phyloP scores from a whole-genome alignment of 2,797 vertebrate species.

The Labroides dimidiatus region DNA sequence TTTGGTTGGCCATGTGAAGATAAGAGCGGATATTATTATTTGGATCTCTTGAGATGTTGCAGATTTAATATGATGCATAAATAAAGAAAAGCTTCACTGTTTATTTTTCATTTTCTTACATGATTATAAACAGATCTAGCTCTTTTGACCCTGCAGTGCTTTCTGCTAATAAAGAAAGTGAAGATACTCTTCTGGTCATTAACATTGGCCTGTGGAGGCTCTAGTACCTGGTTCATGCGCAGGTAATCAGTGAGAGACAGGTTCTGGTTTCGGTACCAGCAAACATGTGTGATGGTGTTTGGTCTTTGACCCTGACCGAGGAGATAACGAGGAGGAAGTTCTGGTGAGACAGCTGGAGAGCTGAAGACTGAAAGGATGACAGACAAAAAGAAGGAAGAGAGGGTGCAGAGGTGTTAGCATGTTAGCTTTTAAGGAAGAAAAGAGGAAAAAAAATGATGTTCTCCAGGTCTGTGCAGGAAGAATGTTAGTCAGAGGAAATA shows the following conservation, averaged over 20 bases:
- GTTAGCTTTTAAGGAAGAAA: slow-evolving; percentile 50
- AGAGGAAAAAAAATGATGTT: slow-evolving; percentile 30
- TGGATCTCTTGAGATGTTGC: not conserved
- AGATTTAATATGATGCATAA: not conserved
- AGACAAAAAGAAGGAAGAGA: slow-evolving; percentile 34
- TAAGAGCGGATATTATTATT: slow-evolving; percentile 3
- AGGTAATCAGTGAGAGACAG: slow-evolving; percentile 94
- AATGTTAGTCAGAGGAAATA: slow-evolving; percentile 39
- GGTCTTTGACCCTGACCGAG: slow-evolving; percentile 91
- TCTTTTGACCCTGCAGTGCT: not conserved
- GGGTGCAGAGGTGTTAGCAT: slow-evolving; percentile 54
- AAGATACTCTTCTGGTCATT: not conserved
- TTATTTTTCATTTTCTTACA: slow-evolving; percentile 6
- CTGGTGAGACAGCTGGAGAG: slow-evolving; percentile 88
- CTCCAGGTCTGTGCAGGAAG: slow-evolving; percentile 53
- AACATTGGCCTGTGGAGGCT: not conserved
- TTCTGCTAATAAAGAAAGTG: not conserved
- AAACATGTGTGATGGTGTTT: slow-evolving; percentile 96
- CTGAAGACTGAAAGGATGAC: slow-evolving; percentile 82
- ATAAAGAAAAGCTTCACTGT: not conserved
- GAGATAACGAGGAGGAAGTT: slow-evolving; percentile 90
- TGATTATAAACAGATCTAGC: not conserved
- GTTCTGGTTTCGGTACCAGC: slow-evolving; percentile 97
- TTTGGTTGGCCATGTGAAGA: not conserved
- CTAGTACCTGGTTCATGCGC: slow-evolving; percentile 94